These are phyloP conservation scores for Eutrigla gurnardus DNA, from an alignment of 2,797 vertebrate genomes.

Conservation along the genomic window DNA sequence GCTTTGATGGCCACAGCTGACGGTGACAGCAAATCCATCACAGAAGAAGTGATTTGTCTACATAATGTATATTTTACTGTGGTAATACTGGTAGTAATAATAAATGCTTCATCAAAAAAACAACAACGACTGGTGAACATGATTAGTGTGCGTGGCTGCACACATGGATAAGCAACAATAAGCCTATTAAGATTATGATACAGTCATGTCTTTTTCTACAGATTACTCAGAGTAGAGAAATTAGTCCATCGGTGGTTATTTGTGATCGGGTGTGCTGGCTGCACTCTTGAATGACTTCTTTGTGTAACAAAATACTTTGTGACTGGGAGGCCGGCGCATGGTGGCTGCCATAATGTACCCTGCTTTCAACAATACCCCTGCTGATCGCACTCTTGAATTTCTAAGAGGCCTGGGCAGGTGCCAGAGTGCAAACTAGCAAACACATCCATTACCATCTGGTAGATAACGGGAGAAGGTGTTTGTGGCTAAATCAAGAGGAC, in stretches of 20 bases:
- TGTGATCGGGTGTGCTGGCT: conserved; percentile 32
- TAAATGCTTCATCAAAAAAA: conserved; percentile 13
- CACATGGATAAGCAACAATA: conserved; percentile 25
- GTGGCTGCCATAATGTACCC: conserved; percentile 59
- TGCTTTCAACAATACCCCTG: conserved; percentile 60
- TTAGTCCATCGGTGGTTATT: conserved; percentile 21
- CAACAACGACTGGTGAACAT: not conserved
- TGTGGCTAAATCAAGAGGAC: conserved; percentile 23
- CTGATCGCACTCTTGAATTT: conserved; percentile 44
- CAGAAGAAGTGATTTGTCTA: conserved; percentile 24
- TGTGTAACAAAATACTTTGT: conserved; percentile 62
- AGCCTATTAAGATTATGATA: conserved; percentile 34
- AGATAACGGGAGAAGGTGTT: conserved; percentile 20
- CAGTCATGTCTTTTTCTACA: conserved; percentile 34
- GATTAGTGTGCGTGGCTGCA: conserved; percentile 19
- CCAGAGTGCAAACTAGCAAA: conserved; percentile 60
- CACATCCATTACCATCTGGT: conserved; percentile 35
- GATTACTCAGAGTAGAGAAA: conserved; percentile 44
- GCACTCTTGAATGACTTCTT: conserved; percentile 55
- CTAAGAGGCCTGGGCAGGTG: conserved; percentile 45
- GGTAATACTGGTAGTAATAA: conserved; percentile 9
- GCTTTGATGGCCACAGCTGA: conserved; percentile 34
- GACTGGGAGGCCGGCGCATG: conserved; percentile 47
- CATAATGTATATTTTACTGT: conserved; percentile 1
- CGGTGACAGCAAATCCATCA: conserved; percentile 7